A percentile compares a stretch with the other conserved stretches of the same genome.
Evolutionary conservation across 2,113 vertebrate genomes (phyloP).

Genomic region (Dromas ardeola): DNA sequence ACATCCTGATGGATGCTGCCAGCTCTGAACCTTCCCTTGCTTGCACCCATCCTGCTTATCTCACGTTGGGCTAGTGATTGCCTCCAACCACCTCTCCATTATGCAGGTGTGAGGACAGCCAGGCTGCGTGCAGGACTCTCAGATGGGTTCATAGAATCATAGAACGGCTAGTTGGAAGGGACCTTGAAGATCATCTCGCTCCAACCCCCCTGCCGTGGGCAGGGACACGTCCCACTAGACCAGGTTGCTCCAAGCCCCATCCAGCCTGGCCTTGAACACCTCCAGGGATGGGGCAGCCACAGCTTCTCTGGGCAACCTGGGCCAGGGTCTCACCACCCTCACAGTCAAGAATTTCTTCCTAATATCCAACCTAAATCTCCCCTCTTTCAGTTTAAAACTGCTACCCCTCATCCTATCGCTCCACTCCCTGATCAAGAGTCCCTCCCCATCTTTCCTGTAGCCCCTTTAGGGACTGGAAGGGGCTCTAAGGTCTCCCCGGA

Average conservation of each 20-base stretch:
- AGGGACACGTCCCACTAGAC: neutral
- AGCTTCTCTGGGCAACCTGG: neutral
- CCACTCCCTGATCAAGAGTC: neutral
- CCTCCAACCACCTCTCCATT: fast-evolving
- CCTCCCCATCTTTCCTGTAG: neutral
- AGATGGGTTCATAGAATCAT: neutral
- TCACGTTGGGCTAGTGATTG: neutral
- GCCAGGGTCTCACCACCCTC: neutral
- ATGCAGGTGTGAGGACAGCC: neutral
- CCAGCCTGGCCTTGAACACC: neutral
- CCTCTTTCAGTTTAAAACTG: neutral
- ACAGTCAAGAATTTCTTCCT: neutral
- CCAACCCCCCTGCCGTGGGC: neutral
- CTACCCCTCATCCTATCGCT: neutral
- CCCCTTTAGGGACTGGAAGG: neutral
- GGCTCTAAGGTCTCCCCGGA: neutral
- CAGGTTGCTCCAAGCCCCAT: neutral
- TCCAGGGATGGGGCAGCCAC: neutral
- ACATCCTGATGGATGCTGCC: neutral
- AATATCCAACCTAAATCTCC: neutral
- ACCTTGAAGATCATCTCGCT: neutral
- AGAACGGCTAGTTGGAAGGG: neutral
- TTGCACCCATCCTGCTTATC: neutral
- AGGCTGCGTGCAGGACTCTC: neutral
- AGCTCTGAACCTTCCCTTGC: neutral